Evolutionary conservation across 2,113 vertebrate species (phyloP).

Genomic region (Eretmodus cyanostictus): DNA sequence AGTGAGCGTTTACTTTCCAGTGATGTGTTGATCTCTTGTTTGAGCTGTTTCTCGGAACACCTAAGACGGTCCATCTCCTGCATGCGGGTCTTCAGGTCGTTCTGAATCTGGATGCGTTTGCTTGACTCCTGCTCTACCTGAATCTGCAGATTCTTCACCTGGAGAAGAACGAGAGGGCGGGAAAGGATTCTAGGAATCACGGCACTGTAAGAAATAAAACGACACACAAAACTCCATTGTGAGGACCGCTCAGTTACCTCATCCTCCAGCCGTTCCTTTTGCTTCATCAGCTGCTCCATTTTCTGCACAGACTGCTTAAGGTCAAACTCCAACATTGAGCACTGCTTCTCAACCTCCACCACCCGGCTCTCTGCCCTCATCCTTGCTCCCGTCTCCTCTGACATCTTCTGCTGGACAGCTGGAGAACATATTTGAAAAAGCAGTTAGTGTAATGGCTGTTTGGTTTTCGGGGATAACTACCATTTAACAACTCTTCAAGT

Average conservation of each 20-base stretch:
- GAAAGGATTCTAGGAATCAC: neutral
- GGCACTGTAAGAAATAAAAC: accelerated
- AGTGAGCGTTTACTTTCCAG: constrained; percentile 90
- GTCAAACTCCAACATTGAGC: constrained; percentile 97
- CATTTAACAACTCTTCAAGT: neutral
- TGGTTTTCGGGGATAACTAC: neutral
- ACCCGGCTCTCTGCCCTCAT: constrained; percentile 89
- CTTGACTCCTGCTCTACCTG: constrained; percentile 88
- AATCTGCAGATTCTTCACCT: constrained; percentile 85
- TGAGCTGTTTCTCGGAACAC: constrained; percentile 93
- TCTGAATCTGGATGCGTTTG: constrained; percentile 82
- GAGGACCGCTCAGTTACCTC: constrained; percentile 70
- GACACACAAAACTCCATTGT: neutral
- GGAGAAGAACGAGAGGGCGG: neutral
- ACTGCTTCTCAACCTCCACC: constrained; percentile 95
- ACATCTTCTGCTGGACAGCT: constrained; percentile 96
- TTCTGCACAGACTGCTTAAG: constrained; percentile 96
- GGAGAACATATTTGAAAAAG: neutral
- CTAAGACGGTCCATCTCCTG: constrained; percentile 88
- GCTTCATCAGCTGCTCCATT: constrained; percentile 90
- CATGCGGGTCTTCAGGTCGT: constrained; percentile 82
- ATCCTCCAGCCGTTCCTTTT: constrained; percentile 93
- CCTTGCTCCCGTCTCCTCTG: constrained; percentile 84
- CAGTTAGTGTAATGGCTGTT: neutral
- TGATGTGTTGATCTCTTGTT: constrained; percentile 91